Conservation (phyloP, 2,113 vertebrate species). For the western clawed frog (Xenopus tropicalis) region UCB_Xtro_10.0 CM004450.2:62180001-62180500, state of each 20-base stretch:
- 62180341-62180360: neutral
- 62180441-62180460: too few relatives aligned
- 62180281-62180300: neutral
- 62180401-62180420: too few relatives aligned
- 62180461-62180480: too few relatives aligned
- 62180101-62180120: slow-evolving; percentile 41
- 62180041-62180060: slow-evolving; percentile 32
- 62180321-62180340: neutral
- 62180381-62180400: too few relatives aligned
- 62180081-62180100: slow-evolving; percentile 27
- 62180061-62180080: slow-evolving; percentile 42
- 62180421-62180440: too few relatives aligned
- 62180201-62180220: slow-evolving; percentile 38
- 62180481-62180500: too few relatives aligned
- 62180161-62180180: slow-evolving; percentile 45
- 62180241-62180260: slow-evolving; percentile 8
- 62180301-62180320: neutral
- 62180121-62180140: slow-evolving; percentile 42
- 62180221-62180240: slow-evolving; percentile 37
- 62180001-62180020: slow-evolving; percentile 27
- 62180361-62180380: too few relatives aligned
- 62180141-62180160: slow-evolving; percentile 42
- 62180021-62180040: slow-evolving; percentile 12
- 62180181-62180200: slow-evolving; percentile 44
- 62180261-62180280: slow-evolving; percentile 1